Base-by-base conservation (phyloP, 2,113 vertebrate species). In the Phodopus roborovskii region DNA sequence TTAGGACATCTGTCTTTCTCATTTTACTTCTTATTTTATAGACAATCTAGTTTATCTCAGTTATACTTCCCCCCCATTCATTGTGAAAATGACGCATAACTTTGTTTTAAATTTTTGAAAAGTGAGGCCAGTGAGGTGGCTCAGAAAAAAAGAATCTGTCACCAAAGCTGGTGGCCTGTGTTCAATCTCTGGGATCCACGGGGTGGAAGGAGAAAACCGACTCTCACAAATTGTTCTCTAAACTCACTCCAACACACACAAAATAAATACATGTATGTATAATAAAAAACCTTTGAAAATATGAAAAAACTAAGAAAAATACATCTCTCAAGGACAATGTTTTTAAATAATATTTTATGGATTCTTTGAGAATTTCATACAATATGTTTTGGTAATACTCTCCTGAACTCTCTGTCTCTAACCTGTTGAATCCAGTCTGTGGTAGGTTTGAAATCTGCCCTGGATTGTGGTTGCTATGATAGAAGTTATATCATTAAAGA, bases 41-140 rank as follows among this genome's bases (percentile, higher is more conserved):
- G 66, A 42, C 12, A 68, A 90, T 92, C 20, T 6, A 94, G 53
- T 86, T 86, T 68, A 45, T 62, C 15, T 84, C n/a, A 73, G 36
- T 92, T 96, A 48, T 87, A 70, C 28, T 82, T 97, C 95, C 39
- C 50, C 91, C 22, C 89, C 53, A 10, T 87, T 87, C n/a, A 26
- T 89, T 87, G 83, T 92, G 33, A 48, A 95, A 48, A 90, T 81
- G 8, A 30, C 20, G 7, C 1, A 56, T 28, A 62, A 70, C 79
- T 36, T 92, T 94, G 33, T 93, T 88, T 92, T 89, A 48, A 84
- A 92, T 89, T 36, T 53, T 92, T 96, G 68, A 70, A 71, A 73
- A 56, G 33, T 70, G 30, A 17, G 66, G 22, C 22, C 22, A 10
- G 48, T 16, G 66, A 71, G 33, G 48, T 56, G 48, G 48, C 22